Conservation (phyloP, 2,113 vertebrate species). For the Nibea albiflora region DNA sequence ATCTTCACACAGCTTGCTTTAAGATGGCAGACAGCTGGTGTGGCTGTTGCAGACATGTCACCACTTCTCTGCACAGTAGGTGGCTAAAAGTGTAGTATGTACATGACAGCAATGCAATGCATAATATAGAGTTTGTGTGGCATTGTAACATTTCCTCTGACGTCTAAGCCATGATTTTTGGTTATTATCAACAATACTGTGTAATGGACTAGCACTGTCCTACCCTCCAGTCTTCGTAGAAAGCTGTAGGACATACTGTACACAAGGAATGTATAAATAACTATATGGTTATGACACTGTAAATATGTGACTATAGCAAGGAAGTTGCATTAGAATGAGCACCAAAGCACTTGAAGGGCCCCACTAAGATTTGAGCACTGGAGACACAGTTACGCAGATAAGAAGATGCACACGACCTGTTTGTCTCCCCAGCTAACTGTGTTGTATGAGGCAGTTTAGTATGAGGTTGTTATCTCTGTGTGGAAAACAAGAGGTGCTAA, state of each 20-base stretch:
- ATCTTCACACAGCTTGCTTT: neutral
- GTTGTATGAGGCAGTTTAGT: constrained; percentile 48
- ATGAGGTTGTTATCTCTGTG: constrained; percentile 59
- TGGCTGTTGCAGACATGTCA: neutral
- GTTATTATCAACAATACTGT: neutral
- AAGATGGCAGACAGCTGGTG: neutral
- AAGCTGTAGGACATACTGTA: neutral
- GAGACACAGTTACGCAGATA: constrained; percentile 7
- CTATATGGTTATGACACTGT: neutral
- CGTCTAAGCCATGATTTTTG: neutral
- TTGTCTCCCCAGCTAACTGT: constrained; percentile 29
- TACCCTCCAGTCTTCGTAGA: neutral
- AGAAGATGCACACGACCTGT: constrained; percentile 30
- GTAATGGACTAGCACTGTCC: neutral
- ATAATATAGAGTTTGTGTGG: neutral
- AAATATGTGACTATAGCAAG: neutral
- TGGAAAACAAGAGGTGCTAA: constrained; percentile 70
- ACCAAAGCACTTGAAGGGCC: neutral
- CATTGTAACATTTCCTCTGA: neutral
- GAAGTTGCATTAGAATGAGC: constrained; percentile 9
- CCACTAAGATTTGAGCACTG: neutral
- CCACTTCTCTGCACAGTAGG: neutral
- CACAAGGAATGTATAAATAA: neutral
- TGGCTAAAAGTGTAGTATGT: neutral
- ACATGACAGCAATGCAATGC: neutral